Percentiles rank a stretch among this genome's conserved stretches.
Conservation (phyloP, 2,113 vertebrate species). For the Crotalus viridis region DNA sequence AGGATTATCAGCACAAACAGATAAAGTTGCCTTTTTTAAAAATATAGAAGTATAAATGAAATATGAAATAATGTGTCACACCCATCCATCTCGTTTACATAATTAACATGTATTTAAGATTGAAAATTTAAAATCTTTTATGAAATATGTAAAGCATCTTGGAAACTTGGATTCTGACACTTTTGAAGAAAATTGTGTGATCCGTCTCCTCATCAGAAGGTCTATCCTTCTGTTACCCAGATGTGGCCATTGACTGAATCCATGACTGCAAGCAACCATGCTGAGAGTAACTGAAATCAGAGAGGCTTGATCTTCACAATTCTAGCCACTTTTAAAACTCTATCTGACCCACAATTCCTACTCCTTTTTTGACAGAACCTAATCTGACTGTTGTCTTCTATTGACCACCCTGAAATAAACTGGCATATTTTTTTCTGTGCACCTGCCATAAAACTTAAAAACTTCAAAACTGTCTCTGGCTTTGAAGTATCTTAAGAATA, state of each 20-base stretch:
- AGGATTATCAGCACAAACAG: background rate
- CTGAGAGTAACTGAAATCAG: conserved; percentile 95
- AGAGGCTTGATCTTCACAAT: conserved; percentile 96
- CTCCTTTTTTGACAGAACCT: conserved; percentile 76
- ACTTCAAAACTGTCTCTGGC: conserved; percentile 78
- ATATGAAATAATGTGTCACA: conserved; percentile 34
- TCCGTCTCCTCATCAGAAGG: conserved; percentile 53
- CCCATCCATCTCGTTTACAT: conserved; percentile 30
- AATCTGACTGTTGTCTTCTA: conserved; percentile 69
- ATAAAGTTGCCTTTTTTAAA: conserved; percentile 30
- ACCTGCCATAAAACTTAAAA: conserved; percentile 98
- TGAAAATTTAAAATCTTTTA: background rate
- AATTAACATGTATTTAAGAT: conserved; percentile 27
- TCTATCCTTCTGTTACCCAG: conserved; percentile 78
- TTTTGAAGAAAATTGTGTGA: conserved; percentile 28
- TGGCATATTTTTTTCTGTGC: conserved; percentile 84
- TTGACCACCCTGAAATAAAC: conserved; percentile 86
- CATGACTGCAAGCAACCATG: conserved; percentile 78
- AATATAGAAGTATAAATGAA: background rate
- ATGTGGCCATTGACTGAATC: conserved; percentile 81
- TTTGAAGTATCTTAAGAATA: conserved; percentile 97
- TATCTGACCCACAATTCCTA: conserved; percentile 73
- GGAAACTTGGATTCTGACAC: background rate
- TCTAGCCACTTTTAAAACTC: conserved; percentile 78
- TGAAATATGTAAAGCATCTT: conserved; percentile 16